Percentiles rank a stretch among this genome's conserved stretches.
These are phyloP conservation scores for Eulemur coronatus DNA, from an alignment of 2,797 vertebrate species.

Conservation along the genomic window DNA sequence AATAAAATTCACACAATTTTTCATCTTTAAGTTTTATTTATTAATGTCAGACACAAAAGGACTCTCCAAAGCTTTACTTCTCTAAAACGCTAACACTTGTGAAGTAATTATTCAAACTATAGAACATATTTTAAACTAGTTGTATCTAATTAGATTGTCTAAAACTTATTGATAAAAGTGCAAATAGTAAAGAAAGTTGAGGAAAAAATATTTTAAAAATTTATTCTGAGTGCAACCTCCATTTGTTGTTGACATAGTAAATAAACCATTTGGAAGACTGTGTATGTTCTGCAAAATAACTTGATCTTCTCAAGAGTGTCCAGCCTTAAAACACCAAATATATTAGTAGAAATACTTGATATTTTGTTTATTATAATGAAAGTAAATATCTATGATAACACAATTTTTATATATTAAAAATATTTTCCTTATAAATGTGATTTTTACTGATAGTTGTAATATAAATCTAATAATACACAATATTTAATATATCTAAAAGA, in stretches of 20 bases:
- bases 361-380: constrained; percentile 35
- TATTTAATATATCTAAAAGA: neutral
- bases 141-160: neutral
- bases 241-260: neutral
- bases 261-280: neutral
- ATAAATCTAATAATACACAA: neutral
- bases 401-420: constrained; percentile 10
- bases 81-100: constrained; percentile 23
- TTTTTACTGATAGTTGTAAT: constrained; percentile 21
- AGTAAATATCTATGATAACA: constrained; percentile 13
- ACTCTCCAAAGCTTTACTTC: neutral
- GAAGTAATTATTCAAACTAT: constrained; percentile 23
- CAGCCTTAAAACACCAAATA: neutral
- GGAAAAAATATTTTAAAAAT: constrained; percentile 7
- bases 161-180: neutral
- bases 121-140: neutral
- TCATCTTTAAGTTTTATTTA: constrained; percentile 37
- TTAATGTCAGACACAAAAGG: neutral
- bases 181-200: neutral
- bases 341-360: neutral
- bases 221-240: neutral
- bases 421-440: constrained; percentile 18
- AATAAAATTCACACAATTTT: constrained; percentile 2
- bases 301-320: constrained; percentile 12
- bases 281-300: neutral